Evolutionary conservation across 2,113 vertebrate species (phyloP).

Genomic region (Melospiza melodia): DNA sequence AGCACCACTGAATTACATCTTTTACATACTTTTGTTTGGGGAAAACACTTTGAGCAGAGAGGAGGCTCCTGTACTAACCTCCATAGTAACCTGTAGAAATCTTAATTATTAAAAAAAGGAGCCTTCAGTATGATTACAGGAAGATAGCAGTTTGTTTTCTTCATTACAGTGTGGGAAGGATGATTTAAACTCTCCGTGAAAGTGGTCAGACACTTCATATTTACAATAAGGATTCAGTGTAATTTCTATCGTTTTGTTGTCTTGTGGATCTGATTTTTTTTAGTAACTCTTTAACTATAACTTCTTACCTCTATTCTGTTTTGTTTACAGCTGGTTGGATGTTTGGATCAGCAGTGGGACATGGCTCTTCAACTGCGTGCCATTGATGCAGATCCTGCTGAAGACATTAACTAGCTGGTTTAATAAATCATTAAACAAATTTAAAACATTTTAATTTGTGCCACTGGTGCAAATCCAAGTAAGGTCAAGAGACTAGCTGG

Average conservation of each 20-base stretch:
- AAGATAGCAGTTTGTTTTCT: not conserved
- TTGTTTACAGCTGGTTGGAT: not conserved
- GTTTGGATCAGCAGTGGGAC: not conserved
- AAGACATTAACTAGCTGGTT: not conserved
- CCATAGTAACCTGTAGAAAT: not conserved
- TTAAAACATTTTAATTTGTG: slow-evolving; percentile 39
- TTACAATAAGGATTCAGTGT: not conserved
- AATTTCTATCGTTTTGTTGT: not conserved
- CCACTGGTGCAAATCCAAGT: slow-evolving; percentile 30
- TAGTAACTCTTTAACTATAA: not conserved
- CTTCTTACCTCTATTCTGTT: not conserved
- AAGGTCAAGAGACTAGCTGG: slow-evolving; percentile 18
- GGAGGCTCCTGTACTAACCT: not conserved
- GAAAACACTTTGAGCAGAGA: not conserved
- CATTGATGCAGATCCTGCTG: not conserved
- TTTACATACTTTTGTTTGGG: not conserved
- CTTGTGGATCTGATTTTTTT: not conserved
- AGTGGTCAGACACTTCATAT: not conserved
- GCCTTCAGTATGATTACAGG: not conserved
- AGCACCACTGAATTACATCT: not conserved
- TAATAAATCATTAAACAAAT: slow-evolving; percentile 46
- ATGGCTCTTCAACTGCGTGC: not conserved
- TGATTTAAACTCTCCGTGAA: not conserved
- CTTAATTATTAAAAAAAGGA: not conserved
- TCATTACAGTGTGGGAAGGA: not conserved